Conservation (phyloP, 2,113 vertebrate genomes). For the Rostratula benghalensis region DNA sequence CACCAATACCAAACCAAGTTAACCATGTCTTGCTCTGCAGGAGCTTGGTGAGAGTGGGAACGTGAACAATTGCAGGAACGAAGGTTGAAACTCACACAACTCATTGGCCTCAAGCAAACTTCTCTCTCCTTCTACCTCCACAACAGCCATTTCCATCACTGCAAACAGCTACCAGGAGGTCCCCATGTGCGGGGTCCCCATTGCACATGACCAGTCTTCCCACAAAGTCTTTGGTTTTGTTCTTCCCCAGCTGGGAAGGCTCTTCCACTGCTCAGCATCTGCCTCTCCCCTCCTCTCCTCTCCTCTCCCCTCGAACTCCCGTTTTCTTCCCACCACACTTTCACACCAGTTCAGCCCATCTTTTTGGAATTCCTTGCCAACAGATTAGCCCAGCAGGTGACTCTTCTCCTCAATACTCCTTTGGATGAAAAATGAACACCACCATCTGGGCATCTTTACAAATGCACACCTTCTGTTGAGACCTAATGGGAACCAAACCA, state of each 20-base stretch:
- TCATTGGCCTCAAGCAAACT: neutral
- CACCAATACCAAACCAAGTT: neutral
- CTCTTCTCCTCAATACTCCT: neutral
- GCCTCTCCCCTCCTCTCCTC: too few relatives aligned
- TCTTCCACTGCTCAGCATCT: too few relatives aligned
- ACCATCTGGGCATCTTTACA: too few relatives aligned
- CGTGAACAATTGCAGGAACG: accelerated
- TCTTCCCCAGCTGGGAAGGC: neutral
- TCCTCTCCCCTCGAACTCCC: neutral
- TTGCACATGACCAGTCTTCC: accelerated
- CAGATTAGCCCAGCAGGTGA: neutral
- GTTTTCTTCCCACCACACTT: neutral
- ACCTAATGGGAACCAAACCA: neutral
- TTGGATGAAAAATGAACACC: neutral
- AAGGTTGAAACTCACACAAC: neutral
- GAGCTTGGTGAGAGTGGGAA: neutral
- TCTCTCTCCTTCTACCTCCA: neutral
- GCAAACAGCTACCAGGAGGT: neutral
- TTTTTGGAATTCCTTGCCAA: neutral
- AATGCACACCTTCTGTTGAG: accelerated
- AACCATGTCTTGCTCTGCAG: neutral
- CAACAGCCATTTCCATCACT: neutral
- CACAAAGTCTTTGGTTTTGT: neutral
- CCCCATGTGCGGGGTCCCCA: neutral
- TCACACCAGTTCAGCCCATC: too few relatives aligned